phyloP scores from a whole-genome alignment of 2,888 invertebrate genomes.

The Antitype chi region DNA sequence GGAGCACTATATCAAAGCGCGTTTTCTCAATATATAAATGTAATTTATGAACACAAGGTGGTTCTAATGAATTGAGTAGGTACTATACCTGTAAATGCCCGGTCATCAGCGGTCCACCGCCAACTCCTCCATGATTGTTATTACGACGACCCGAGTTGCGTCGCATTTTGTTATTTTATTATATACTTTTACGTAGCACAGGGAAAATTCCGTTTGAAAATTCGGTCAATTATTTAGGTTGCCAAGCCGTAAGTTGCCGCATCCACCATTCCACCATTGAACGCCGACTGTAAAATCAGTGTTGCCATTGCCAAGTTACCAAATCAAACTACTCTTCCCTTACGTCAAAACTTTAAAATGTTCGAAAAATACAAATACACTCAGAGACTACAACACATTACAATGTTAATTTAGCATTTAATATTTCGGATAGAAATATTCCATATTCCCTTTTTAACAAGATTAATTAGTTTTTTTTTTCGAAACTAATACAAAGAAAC shows the following conservation, averaged over 20 bases:
- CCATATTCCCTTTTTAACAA: neutral
- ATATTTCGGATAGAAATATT: neutral
- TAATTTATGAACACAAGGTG: neutral
- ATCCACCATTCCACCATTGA: conserved; percentile 18
- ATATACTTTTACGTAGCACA: conserved; percentile 2
- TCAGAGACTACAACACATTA: neutral
- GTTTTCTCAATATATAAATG: neutral
- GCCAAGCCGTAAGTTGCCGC: neutral
- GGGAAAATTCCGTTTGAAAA: neutral
- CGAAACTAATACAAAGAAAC: too few relatives aligned
- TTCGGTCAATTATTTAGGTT: neutral
- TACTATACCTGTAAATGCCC: conserved; percentile 74
- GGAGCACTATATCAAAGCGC: too few relatives aligned
- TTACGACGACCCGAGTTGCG: conserved; percentile 50
- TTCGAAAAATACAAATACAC: neutral
- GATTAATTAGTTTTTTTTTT: neutral
- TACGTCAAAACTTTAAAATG: neutral
- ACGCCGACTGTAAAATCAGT: neutral
- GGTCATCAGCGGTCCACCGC: conserved; percentile 70
- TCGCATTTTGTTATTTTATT: conserved; percentile 47
- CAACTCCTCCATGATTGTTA: conserved; percentile 44
- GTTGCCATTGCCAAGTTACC: conserved; percentile 8
- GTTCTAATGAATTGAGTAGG: conserved; percentile 35
- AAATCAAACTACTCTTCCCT: neutral
- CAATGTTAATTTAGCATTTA: neutral